Conservation (phyloP, 2,888 invertebrate species). For the Chloroclystis v-ata region DNA sequence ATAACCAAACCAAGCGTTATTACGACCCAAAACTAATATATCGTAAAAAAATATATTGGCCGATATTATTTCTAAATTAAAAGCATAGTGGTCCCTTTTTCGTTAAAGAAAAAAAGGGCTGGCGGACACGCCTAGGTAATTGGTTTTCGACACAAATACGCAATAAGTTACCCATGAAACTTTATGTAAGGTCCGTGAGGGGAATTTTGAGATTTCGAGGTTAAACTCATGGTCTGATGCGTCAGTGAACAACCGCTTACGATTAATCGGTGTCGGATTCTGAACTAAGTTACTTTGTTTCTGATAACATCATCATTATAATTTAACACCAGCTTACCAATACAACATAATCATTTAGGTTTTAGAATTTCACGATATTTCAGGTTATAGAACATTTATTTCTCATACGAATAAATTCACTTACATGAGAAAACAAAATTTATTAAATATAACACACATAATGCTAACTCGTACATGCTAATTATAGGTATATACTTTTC, state of each 20-base stretch:
- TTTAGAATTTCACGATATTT: too few species aligned
- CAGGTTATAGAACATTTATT: too few species aligned
- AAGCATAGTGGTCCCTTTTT: conserved; percentile 36
- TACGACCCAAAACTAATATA: conserved; percentile 25
- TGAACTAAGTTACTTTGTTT: too few species aligned
- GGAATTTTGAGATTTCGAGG: conserved; percentile 38
- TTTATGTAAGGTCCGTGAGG: conserved; percentile 53
- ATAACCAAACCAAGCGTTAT: conserved; percentile 17
- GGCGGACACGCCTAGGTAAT: conserved; percentile 48
- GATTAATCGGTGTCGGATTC: conserved; percentile 29
- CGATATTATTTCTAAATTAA: conserved; percentile 41
- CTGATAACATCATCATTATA: too few species aligned
- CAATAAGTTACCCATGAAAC: conserved; percentile 60
- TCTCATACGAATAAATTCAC: too few species aligned
- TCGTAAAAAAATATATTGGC: conserved; percentile 27
- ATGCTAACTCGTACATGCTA: too few species aligned
- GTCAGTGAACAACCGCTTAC: conserved; percentile 37
- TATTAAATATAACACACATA: too few species aligned
- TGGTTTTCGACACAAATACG: conserved; percentile 63
- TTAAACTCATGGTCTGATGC: conserved; percentile 36
- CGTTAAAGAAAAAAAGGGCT: conserved; percentile 40
- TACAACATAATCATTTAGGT: too few species aligned
- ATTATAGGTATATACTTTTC: too few species aligned
- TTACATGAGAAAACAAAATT: too few species aligned
- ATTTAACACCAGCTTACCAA: too few species aligned